Percentiles rank a stretch among this genome's conserved stretches.
Conservation (phyloP, 1,140 invertebrate species). For the Vollenhovia emeryi region DNA sequence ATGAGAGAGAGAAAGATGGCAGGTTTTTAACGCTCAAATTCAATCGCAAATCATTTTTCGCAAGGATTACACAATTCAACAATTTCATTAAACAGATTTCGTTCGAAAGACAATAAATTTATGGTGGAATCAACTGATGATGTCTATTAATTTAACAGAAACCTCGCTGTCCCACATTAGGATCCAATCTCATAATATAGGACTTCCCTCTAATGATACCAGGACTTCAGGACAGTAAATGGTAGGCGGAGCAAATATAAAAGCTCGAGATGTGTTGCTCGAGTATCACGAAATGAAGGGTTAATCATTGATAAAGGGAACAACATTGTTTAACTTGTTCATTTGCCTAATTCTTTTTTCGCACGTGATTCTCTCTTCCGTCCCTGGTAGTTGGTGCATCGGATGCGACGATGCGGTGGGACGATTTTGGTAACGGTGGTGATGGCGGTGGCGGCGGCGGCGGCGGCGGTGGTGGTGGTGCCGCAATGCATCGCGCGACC, state of each 20-base stretch:
- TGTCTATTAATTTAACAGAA: too few relatives aligned
- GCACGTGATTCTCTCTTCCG: background rate
- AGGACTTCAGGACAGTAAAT: background rate
- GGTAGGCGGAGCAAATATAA: background rate
- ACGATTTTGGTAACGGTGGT: slow-evolving; percentile 13
- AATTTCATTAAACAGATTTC: too few relatives aligned
- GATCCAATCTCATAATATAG: too few relatives aligned
- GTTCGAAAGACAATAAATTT: too few relatives aligned
- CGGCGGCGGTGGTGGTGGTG: background rate
- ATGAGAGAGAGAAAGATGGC: too few relatives aligned
- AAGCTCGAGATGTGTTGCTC: too few relatives aligned
- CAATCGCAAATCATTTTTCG: too few relatives aligned
- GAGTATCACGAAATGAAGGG: background rate
- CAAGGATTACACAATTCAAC: too few relatives aligned
- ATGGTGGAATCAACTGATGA: too few relatives aligned
- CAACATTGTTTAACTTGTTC: background rate
- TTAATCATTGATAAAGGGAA: background rate
- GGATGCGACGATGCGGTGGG: background rate
- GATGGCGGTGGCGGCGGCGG: background rate
- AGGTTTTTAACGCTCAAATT: too few relatives aligned
- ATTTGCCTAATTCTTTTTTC: background rate
- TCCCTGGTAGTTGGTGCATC: background rate
- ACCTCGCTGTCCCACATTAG: too few relatives aligned
- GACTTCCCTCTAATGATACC: background rate
- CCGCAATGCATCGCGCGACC: slow-evolving; percentile 39